phyloP scores from a whole-genome alignment of 2,888 invertebrate genomes.

The Drosophila nr. fundita region DNA sequence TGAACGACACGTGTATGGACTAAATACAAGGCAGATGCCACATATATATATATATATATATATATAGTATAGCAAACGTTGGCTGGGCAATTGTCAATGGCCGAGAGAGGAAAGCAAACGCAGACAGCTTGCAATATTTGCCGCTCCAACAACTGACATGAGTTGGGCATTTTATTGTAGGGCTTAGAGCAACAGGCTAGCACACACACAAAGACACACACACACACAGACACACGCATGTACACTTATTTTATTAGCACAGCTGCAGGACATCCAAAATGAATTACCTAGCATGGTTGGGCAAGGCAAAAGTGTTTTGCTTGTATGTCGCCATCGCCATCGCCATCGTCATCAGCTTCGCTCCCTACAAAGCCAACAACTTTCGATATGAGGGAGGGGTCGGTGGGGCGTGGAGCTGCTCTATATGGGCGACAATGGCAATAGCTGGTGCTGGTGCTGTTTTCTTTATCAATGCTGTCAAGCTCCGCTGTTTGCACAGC shows the following conservation, averaged over 20 bases:
- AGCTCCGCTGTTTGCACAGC: slow-evolving; percentile 55
- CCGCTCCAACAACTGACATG: slow-evolving; percentile 56
- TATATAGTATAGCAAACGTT: slow-evolving; percentile 38
- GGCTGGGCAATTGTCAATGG: slow-evolving; percentile 40
- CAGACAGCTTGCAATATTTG: slow-evolving; percentile 54
- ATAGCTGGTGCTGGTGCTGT: slow-evolving; percentile 34
- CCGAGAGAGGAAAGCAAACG: slow-evolving; percentile 37
- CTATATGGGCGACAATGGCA: slow-evolving; percentile 27
- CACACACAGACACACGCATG: background rate
- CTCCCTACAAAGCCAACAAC: slow-evolving; percentile 30
- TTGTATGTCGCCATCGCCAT: slow-evolving; percentile 20
- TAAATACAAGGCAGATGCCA: slow-evolving; percentile 28
- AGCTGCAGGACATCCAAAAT: slow-evolving; percentile 54
- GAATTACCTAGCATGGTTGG: slow-evolving; percentile 49
- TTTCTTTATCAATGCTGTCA: slow-evolving; percentile 58
- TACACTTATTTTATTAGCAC: slow-evolving; percentile 65
- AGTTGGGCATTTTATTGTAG: slow-evolving; percentile 66
- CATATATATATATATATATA: slow-evolving; percentile 41
- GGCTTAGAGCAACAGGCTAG: slow-evolving; percentile 68
- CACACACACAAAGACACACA: slow-evolving; percentile 3
- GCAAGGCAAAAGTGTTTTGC: slow-evolving; percentile 54
- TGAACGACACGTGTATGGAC: slow-evolving; percentile 43
- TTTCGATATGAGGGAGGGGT: slow-evolving; percentile 36
- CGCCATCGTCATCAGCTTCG: background rate
- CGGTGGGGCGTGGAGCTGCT: background rate